Evolutionary conservation across 2,888 invertebrate genomes (phyloP).

Genomic region (Chorisops tibialis): DNA sequence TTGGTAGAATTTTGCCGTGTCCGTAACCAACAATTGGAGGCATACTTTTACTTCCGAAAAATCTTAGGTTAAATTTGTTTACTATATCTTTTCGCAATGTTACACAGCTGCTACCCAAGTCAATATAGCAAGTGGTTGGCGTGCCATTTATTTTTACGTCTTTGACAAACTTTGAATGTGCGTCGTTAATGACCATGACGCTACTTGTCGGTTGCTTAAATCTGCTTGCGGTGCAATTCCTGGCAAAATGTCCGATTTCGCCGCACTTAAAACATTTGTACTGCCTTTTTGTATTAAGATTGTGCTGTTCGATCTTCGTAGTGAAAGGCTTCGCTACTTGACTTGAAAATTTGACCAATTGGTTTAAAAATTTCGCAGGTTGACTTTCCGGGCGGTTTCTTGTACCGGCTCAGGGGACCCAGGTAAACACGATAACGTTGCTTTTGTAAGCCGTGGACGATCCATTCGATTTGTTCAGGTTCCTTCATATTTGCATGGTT

Average conservation of each 20-base stretch:
- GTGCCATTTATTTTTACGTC: not conserved
- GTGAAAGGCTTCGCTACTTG: too few relatives aligned
- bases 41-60: not conserved
- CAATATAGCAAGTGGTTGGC: not conserved
- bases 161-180: not conserved
- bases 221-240: not conserved
- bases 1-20: too few relatives aligned
- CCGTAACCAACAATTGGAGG: not conserved
- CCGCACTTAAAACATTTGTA: constrained; percentile 3
- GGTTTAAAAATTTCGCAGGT: too few relatives aligned
- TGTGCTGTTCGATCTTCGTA: too few relatives aligned
- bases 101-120: too few relatives aligned
- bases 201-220: too few relatives aligned
- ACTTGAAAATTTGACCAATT: too few relatives aligned
- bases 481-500: not conserved
- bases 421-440: not conserved
- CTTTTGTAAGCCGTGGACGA: not conserved
- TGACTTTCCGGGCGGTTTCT: not conserved
- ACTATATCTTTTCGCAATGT: not conserved
- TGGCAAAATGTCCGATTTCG: not conserved
- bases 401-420: not conserved
- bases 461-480: not conserved
- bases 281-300: too few relatives aligned
- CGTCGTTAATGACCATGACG: too few relatives aligned
- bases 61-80: not conserved